These are phyloP conservation scores for Novumbra hubbsi DNA, from an alignment of 2,797 vertebrate genomes.

Conservation along the genomic window DNA sequence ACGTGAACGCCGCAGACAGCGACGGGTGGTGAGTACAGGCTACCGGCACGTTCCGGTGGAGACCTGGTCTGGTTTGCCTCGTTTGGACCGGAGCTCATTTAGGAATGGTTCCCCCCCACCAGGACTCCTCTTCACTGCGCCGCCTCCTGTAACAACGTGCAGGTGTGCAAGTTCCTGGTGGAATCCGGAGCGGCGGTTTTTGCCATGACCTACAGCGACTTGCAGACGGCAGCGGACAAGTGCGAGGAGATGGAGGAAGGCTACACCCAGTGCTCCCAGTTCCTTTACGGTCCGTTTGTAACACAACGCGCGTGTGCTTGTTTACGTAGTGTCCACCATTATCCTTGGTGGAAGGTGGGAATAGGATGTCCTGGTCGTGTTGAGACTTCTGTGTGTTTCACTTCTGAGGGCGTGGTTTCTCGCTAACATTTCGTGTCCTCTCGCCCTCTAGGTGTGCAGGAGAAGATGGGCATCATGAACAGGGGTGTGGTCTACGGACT, in stretches of 20 bases:
- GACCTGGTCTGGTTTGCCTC: too few species aligned
- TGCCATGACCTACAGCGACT: constrained; percentile 90
- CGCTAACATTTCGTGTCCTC: not conserved
- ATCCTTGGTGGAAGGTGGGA: too few species aligned
- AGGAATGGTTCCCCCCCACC: not conserved
- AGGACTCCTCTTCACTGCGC: constrained; percentile 96
- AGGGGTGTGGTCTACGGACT: constrained; percentile 91
- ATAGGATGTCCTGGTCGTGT: too few species aligned
- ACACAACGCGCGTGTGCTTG: not conserved
- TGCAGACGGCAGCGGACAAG: constrained; percentile 93
- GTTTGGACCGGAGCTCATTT: not conserved
- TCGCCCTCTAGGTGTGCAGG: constrained; percentile 86
- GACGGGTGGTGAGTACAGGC: constrained; percentile 87
- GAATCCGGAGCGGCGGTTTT: constrained; percentile 92
- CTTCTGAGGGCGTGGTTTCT: not conserved
- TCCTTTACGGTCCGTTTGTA: constrained; percentile 85
- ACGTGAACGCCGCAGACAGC: constrained; percentile 92
- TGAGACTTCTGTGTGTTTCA: not conserved
- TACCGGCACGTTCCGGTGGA: not conserved
- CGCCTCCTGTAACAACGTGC: constrained; percentile 94
- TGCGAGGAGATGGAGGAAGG: constrained; percentile 97
- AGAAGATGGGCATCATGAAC: constrained; percentile 99
- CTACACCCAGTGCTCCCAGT: constrained; percentile 93
- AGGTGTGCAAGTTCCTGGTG: constrained; percentile 93
- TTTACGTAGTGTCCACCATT: too few species aligned